Evolutionary conservation across 2,888 invertebrate genomes (phyloP).

Genomic region (Aleiodes leptofemur): DNA sequence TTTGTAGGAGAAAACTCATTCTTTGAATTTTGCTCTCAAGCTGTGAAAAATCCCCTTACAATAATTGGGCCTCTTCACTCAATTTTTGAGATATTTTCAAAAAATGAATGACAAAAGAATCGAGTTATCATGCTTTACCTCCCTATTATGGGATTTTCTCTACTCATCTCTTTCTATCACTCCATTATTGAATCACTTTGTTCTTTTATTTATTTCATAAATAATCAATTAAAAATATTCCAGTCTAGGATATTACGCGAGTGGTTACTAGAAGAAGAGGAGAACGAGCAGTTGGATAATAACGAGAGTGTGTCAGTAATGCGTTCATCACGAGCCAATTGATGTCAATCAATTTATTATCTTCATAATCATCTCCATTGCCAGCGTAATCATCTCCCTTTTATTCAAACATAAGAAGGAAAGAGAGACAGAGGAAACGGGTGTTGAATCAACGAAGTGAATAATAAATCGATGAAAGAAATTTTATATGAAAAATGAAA

Average conservation of each 20-base stretch:
- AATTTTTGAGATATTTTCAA: too few relatives aligned
- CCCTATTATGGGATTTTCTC: too few relatives aligned
- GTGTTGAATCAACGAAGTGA: not conserved
- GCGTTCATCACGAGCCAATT: conserved; percentile 48
- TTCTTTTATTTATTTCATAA: conserved; percentile 3
- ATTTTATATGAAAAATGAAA: not conserved
- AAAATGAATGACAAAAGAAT: too few relatives aligned
- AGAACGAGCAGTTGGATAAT: conserved; percentile 50
- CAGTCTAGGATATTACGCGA: conserved; percentile 70
- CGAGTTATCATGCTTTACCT: too few relatives aligned
- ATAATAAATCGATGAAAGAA: not conserved
- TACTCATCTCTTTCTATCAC: not conserved
- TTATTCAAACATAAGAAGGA: not conserved
- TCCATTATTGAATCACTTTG: not conserved
- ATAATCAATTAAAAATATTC: conserved; percentile 50
- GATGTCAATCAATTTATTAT: conserved; percentile 45
- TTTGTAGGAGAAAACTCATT: too few relatives aligned
- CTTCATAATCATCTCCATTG: conserved; percentile 28
- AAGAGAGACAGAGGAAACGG: conserved; percentile 4
- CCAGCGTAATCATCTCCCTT: conserved; percentile 1
- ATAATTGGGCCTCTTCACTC: too few relatives aligned
- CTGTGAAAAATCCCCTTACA: too few relatives aligned
- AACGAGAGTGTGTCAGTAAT: conserved; percentile 51
- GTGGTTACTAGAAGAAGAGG: conserved; percentile 67
- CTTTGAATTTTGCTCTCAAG: too few relatives aligned